Evolutionary conservation across 92 coral and sea anemone species (phyloP).

Genomic region (Plumapathes pennacea): DNA sequence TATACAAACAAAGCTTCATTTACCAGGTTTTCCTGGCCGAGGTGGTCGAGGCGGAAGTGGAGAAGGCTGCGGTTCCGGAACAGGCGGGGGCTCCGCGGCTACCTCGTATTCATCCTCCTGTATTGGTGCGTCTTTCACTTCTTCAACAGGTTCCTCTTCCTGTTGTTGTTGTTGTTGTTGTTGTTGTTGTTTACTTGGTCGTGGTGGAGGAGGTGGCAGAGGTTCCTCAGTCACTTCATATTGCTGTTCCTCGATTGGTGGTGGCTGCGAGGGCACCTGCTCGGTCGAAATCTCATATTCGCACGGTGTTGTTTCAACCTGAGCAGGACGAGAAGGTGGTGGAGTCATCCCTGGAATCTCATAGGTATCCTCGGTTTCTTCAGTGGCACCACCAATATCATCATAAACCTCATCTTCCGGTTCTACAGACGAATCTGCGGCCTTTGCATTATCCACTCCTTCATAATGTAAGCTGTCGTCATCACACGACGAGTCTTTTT

Average conservation of each 20-base stretch:
- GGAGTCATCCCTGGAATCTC: slow-evolving; percentile 10
- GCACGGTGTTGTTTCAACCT: not conserved
- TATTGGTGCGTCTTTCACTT: not conserved
- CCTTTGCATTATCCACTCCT: slow-evolving; percentile 35
- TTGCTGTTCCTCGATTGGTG: slow-evolving; percentile 11
- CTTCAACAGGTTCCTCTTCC: not conserved
- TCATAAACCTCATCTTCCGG: slow-evolving; percentile 11
- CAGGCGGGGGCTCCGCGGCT: not conserved
- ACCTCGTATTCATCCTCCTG: not conserved
- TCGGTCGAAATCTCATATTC: slow-evolving; percentile 37
- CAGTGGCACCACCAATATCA: slow-evolving; percentile 29
- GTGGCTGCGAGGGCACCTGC: not conserved
- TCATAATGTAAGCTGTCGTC: slow-evolving; percentile 62
- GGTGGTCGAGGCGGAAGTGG: slow-evolving; percentile 1
- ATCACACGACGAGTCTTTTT: slow-evolving; percentile 53
- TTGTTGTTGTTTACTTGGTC: slow-evolving; percentile 8
- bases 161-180: not conserved
- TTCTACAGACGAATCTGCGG: not conserved
- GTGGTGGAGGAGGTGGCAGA: slow-evolving; percentile 23
- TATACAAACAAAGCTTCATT: no score
- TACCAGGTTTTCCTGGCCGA: no score
- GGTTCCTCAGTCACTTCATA: slow-evolving; percentile 53
- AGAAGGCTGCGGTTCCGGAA: not conserved
- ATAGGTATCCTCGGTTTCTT: slow-evolving; percentile 20
- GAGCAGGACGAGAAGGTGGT: slow-evolving; percentile 5